phyloP scores from a whole-genome alignment of 2,797 vertebrate genomes.

The Naso thynnoides region DNA sequence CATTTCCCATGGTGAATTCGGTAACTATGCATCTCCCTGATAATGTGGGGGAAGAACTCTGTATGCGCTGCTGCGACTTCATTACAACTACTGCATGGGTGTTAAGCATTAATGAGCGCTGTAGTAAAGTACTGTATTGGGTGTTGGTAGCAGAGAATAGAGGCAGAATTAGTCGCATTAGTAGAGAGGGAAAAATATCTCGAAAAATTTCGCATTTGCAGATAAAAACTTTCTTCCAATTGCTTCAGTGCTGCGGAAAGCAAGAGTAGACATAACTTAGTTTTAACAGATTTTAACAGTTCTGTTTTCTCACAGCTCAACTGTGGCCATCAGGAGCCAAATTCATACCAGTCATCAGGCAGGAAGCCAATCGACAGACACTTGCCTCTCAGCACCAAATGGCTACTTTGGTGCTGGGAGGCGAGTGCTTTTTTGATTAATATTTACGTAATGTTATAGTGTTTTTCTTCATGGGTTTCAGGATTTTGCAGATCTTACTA shows the following conservation, averaged over 20 bases:
- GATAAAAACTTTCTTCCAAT: slow-evolving; percentile 50
- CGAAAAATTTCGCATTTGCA: slow-evolving; percentile 46
- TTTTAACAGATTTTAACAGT: slow-evolving; percentile 26
- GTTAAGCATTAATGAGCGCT: slow-evolving; percentile 74
- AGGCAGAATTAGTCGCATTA: slow-evolving; percentile 68
- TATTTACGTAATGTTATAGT: not conserved
- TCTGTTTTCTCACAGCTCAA: slow-evolving; percentile 49
- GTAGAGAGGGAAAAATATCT: slow-evolving; percentile 20
- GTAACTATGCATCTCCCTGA: slow-evolving; percentile 52
- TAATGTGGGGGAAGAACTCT: slow-evolving; percentile 51
- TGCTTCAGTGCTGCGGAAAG: slow-evolving; percentile 31
- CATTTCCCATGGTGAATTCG: slow-evolving; percentile 49
- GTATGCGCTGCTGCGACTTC: slow-evolving; percentile 56
- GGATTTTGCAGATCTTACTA: not conserved
- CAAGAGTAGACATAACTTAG: slow-evolving; percentile 39
- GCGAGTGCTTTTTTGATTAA: too few relatives aligned
- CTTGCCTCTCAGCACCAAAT: slow-evolving; percentile 62
- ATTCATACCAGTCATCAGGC: slow-evolving; percentile 62
- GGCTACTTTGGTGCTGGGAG: too few relatives aligned
- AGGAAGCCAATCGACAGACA: slow-evolving; percentile 65
- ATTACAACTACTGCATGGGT: slow-evolving; percentile 70
- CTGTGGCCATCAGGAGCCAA: slow-evolving; percentile 54
- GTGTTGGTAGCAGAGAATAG: slow-evolving; percentile 40
- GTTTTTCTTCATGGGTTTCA: not conserved
- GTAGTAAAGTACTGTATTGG: slow-evolving; percentile 57